Percentiles rank a stretch among this genome's conserved stretches.
Evolutionary conservation across 2,113 vertebrate genomes (phyloP).

Genomic region (Parus major): DNA sequence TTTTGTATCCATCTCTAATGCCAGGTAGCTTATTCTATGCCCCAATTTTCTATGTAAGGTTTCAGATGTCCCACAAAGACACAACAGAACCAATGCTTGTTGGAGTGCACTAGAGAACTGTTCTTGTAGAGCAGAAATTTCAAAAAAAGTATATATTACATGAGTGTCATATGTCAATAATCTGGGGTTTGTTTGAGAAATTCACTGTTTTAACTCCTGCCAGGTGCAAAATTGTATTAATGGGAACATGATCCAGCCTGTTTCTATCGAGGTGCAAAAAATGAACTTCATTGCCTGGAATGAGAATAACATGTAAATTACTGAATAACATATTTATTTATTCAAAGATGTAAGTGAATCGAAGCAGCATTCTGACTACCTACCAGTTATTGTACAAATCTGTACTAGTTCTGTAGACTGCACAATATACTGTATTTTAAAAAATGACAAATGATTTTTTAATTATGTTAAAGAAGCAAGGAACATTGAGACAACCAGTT

Average conservation of each 20-base stretch:
- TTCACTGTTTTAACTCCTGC: constrained; percentile 84
- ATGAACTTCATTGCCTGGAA: constrained; percentile 83
- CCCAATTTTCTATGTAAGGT: not conserved
- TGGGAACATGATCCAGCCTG: constrained; percentile 89
- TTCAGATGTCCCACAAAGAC: not conserved
- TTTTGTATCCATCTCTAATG: not conserved
- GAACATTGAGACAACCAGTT: not conserved
- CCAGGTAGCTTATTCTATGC: not conserved
- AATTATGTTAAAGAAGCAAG: constrained; percentile 14
- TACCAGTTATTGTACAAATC: not conserved
- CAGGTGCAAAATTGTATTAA: constrained; percentile 86
- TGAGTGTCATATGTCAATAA: constrained; percentile 81
- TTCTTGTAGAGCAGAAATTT: not conserved
- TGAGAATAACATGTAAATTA: constrained; percentile 14
- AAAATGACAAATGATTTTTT: not conserved
- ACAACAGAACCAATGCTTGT: not conserved
- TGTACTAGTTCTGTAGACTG: not conserved
- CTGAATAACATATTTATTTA: not conserved
- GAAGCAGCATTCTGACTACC: constrained; percentile 6
- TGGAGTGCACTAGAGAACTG: not conserved
- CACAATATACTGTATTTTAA: not conserved
- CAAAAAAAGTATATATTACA: not conserved
- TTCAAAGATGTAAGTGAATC: not conserved
- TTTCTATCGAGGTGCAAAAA: constrained; percentile 88
- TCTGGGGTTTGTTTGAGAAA: constrained; percentile 75